Percentiles rank a stretch among this genome's conserved stretches.
These are phyloP conservation scores for Lochmaea capreae DNA, from an alignment of 2,888 invertebrate species.

Conservation along the genomic window DNA sequence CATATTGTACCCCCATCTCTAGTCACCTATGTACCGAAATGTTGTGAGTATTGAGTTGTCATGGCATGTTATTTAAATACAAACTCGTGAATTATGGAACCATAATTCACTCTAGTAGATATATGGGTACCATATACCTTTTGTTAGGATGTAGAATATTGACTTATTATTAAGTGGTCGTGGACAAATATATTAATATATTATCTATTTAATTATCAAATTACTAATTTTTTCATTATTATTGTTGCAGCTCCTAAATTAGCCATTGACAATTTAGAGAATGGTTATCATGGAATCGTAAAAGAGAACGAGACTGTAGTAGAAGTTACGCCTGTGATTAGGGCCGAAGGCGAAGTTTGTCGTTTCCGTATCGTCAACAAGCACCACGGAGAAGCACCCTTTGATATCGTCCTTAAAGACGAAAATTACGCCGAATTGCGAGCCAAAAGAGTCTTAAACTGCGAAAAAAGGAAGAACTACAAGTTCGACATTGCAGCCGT, in stretches of 20 bases:
- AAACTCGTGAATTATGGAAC: too few species aligned
- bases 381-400: conserved; percentile 94
- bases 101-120: too few species aligned
- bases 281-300: conserved; percentile 92
- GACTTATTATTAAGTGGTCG: too few species aligned
- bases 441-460: conserved; percentile 87
- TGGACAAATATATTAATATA: too few species aligned
- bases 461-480: conserved; percentile 93
- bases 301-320: conserved; percentile 93
- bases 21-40: too few species aligned
- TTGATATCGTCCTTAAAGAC: conserved; percentile 67
- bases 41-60: too few species aligned
- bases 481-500: conserved; percentile 96
- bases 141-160: too few species aligned
- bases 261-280: conserved; percentile 83
- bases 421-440: conserved; percentile 85
- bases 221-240: conserved; percentile 1
- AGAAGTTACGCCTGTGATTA: conserved; percentile 91
- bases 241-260: conserved; percentile 74
- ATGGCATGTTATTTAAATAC: too few species aligned
- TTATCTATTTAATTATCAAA: neutral
- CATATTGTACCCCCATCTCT: too few species aligned
- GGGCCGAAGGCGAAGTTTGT: conserved; percentile 80
- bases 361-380: conserved; percentile 91
- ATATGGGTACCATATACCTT: too few species aligned